Percentiles rank a stretch among this genome's conserved stretches.
phyloP scores from a whole-genome alignment of 1,140 invertebrate genomes.

The Drosophila azteca region DNA sequence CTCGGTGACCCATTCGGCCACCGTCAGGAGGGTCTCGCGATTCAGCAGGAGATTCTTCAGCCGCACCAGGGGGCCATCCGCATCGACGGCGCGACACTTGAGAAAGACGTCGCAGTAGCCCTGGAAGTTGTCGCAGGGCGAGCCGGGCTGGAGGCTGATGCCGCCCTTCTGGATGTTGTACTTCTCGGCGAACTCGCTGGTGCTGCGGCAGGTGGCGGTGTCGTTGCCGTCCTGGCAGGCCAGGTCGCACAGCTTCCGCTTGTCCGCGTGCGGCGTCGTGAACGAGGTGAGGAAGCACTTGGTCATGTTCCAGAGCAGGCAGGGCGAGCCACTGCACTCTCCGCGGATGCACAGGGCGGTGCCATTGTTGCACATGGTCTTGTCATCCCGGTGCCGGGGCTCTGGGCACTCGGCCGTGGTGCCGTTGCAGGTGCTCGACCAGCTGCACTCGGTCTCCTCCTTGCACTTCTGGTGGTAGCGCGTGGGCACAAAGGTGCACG shows the following conservation, averaged over 20 bases:
- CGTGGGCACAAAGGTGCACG: slow-evolving; percentile 91
- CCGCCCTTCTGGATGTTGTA: slow-evolving; percentile 92
- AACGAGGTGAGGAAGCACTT: slow-evolving; percentile 98
- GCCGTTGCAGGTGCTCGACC: slow-evolving; percentile 93
- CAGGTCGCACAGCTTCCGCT: slow-evolving; percentile 96
- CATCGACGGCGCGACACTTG: slow-evolving; percentile 98
- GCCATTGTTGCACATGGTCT: slow-evolving; percentile 93
- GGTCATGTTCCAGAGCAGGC: slow-evolving; percentile 95
- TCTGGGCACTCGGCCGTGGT: slow-evolving; percentile 93
- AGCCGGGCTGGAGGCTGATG: slow-evolving; percentile 95
- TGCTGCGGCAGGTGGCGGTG: slow-evolving; percentile 91
- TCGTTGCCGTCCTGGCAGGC: slow-evolving; percentile 95
- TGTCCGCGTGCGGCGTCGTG: slow-evolving; percentile 90
- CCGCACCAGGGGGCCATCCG: slow-evolving; percentile 97
- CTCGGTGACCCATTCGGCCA: slow-evolving; percentile 95
- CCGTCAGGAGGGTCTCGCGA: slow-evolving; percentile 92
- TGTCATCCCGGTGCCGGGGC: slow-evolving; percentile 90
- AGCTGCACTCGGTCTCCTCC: slow-evolving; percentile 94
- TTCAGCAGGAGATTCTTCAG: slow-evolving; percentile 99
- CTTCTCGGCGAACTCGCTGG: slow-evolving; percentile 90
- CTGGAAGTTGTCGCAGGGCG: slow-evolving; percentile 99
- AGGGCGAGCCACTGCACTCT: slow-evolving; percentile 97
- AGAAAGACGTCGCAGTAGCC: slow-evolving; percentile 99
- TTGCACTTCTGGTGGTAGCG: slow-evolving; percentile 89
- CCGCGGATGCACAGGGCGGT: slow-evolving; percentile 95